Evolutionary conservation across 2,113 vertebrate genomes (phyloP), one percentile per base, ranked within the genome.

Genomic region (Penelope pileata): DNA sequence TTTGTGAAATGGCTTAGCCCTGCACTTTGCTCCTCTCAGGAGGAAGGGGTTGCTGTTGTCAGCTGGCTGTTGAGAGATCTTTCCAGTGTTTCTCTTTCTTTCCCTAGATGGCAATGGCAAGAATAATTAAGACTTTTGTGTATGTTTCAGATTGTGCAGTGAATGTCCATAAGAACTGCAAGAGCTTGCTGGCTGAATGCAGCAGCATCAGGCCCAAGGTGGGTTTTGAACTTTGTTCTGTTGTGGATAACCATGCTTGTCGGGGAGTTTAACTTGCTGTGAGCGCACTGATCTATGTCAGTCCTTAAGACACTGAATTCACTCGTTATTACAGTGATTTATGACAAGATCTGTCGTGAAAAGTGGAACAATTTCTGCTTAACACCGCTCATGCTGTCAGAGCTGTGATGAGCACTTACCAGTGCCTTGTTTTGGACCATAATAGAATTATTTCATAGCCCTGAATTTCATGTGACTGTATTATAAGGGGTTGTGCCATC

Each of bases 151-250:
- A 99, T 91, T 99, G 99, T 92, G 98, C 98, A 34, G 98, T 99
- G 93, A 99, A 99, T 66, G 98, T 99, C 96, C 99, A 99, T 96
- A 99, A 98, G 97, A 99, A 96, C 98, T 99, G 99, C 97, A 98
- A 95, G 97, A 98, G 89, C 90, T 98, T 99, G 74, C 97, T 99
- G 95, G 96, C 98, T 62, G 98, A 99, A 97, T 99, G 99, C 96
- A 98, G 97, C 97, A 98, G 97, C 97, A 93, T 56, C 96, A 99
- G 96, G 96, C 97, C 94, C 96, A 99, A 98, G 98, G 99, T 99
- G 97, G 96, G 97, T 62, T 85, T 92, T 91, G 15, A 62, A 58
- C 53, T 45, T 42, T 80, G 2, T 60, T 86, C 9, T 38, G 58
- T 47, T 68, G 11, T 59, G 67, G 64, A 47, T 79, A 42, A 48